A percentile compares a stretch with the other conserved stretches of the same genome.
Conservation (phyloP, 2,113 vertebrate species). For the Euleptes europaea region DNA sequence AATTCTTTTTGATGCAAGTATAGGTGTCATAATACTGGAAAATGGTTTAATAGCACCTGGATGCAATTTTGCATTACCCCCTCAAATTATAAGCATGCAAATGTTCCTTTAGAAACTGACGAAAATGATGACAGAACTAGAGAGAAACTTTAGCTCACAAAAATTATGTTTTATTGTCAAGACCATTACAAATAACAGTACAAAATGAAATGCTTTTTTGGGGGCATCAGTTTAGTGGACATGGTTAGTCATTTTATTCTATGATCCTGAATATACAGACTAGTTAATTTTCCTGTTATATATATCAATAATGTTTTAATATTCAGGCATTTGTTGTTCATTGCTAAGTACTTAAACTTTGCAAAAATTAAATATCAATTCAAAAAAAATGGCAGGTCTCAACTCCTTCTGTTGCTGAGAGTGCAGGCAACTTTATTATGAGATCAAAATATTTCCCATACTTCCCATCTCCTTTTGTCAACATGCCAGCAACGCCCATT, state of each 20-base stretch:
- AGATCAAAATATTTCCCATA: not conserved
- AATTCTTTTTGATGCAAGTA: not conserved
- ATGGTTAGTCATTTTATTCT: not conserved
- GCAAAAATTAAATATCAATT: not conserved
- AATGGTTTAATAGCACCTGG: not conserved
- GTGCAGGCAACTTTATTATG: conserved; percentile 1
- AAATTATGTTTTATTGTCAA: conserved; percentile 16
- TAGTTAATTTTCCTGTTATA: not conserved
- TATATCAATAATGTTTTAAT: not conserved
- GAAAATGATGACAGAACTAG: not conserved
- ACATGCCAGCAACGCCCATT: not conserved
- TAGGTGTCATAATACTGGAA: not conserved
- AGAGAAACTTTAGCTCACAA: not conserved
- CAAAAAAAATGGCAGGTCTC: not conserved
- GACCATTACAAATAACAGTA: not conserved
- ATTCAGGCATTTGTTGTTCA: not conserved
- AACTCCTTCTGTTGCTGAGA: not conserved
- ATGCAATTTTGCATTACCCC: not conserved
- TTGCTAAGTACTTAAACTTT: not conserved
- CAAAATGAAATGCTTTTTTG: not conserved
- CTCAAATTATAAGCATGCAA: not conserved
- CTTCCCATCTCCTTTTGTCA: not conserved
- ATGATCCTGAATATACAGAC: not conserved
- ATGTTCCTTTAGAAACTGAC: not conserved
- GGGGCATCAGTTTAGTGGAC: not conserved